Evolutionary conservation across 2,888 invertebrate species (phyloP).

Genomic region (Eledona agricola): DNA sequence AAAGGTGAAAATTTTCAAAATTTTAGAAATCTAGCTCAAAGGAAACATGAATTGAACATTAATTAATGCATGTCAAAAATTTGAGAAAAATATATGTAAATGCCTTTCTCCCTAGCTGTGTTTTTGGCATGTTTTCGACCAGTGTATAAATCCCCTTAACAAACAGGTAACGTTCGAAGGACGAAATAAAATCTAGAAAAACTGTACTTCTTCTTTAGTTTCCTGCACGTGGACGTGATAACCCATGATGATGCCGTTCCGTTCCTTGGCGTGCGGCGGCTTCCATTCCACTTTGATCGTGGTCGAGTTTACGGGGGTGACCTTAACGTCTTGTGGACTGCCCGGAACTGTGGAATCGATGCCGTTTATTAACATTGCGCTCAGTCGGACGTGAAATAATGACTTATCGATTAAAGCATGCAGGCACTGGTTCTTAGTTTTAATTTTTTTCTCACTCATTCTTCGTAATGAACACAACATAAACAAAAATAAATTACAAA

Average conservation of each 20-base stretch:
- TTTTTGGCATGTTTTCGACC: no score
- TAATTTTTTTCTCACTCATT: conserved; percentile 49
- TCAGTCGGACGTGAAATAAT: conserved; percentile 8
- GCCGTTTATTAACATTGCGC: conserved; percentile 11
- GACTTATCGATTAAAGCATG: conserved; percentile 51
- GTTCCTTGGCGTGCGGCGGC: conserved; percentile 88
- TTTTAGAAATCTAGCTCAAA: no score
- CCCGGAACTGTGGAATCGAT: conserved; percentile 86
- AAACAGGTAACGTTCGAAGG: no score
- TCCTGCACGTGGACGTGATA: conserved; percentile 97
- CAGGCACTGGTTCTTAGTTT: conserved; percentile 58
- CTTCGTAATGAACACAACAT: conserved; percentile 41
- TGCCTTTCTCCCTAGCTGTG: no score
- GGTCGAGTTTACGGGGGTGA: conserved; percentile 92
- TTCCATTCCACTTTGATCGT: conserved; percentile 95
- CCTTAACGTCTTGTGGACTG: conserved; percentile 92
- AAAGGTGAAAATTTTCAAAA: no score
- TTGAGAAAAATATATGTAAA: no score
- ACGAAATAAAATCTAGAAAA: conserved; percentile 11
- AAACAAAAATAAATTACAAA: conserved; percentile 45
- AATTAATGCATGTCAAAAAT: no score
- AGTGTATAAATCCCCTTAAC: no score
- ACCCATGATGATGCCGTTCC: conserved; percentile 94
- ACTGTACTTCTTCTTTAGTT: conserved; percentile 79
- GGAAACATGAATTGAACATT: no score